These are phyloP conservation scores for Cydia pomonella DNA, from an alignment of 1,140 invertebrate species.

Conservation along the genomic window DNA sequence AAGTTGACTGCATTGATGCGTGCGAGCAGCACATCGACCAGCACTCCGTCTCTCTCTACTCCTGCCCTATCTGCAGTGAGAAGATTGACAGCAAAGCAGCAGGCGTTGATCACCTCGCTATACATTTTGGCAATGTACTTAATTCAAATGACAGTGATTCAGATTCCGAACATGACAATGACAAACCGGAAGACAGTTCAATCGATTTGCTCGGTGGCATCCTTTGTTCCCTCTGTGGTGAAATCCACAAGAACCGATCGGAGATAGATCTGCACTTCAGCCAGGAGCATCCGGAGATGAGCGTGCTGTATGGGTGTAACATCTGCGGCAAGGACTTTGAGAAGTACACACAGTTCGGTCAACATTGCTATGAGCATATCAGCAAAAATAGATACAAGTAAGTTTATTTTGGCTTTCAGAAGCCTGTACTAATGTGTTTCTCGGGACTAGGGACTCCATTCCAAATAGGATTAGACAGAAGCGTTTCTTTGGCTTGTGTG, in stretches of 20 bases:
- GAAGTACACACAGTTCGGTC: conserved; percentile 61
- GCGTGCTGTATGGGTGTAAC: conserved; percentile 62
- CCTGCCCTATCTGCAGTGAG: conserved; percentile 66
- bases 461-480: too few relatives aligned
- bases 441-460: neutral
- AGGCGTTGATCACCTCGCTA: conserved; percentile 56
- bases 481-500: too few relatives aligned
- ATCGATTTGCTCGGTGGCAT: conserved; percentile 64
- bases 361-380: conserved; percentile 64
- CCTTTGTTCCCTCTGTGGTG: conserved; percentile 57
- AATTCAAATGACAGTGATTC: conserved; percentile 40
- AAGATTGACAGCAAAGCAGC: conserved; percentile 50
- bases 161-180: conserved; percentile 23
- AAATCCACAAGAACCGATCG: conserved; percentile 52
- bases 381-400: conserved; percentile 63
- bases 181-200: conserved; percentile 50
- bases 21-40: conserved; percentile 60
- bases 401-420: conserved; percentile 44
- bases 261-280: conserved; percentile 67
- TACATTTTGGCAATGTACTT: conserved; percentile 58
- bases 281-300: conserved; percentile 54
- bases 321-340: conserved; percentile 63
- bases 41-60: conserved; percentile 52
- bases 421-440: neutral
- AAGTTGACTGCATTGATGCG: conserved; percentile 40